Evolutionary conservation across 2,797 vertebrate species (phyloP).

Genomic region (Natrix natrix): DNA sequence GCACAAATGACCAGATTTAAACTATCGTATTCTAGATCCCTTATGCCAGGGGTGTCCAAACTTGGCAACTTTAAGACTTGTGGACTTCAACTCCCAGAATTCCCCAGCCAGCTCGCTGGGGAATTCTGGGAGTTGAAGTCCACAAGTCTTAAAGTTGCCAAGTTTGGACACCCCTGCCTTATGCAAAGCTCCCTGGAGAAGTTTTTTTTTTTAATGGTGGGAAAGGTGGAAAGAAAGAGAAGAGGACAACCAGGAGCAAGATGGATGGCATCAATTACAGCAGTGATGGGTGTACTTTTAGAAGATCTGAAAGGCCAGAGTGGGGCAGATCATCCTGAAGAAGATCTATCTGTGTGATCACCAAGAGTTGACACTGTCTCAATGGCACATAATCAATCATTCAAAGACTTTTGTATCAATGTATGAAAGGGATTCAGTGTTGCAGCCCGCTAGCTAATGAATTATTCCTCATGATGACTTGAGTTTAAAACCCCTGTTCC

Average conservation of each 20-base stretch:
- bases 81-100: too few species aligned
- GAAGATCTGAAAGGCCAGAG: neutral
- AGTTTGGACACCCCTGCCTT: too few species aligned
- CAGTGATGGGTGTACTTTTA: neutral
- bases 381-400: neutral
- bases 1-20: neutral
- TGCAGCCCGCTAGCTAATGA: neutral
- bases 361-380: neutral
- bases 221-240: neutral
- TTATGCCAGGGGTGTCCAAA: too few species aligned
- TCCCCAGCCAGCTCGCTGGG: too few species aligned
- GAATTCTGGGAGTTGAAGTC: too few species aligned
- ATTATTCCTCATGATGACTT: neutral
- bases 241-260: neutral
- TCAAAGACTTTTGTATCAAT: neutral
- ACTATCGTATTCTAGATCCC: neutral
- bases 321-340: neutral
- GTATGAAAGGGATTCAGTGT: neutral
- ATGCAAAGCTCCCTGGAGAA: neutral
- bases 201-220: neutral
- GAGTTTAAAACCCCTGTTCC: neutral
- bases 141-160: too few species aligned
- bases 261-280: neutral
- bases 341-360: neutral
- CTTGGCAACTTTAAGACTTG: too few species aligned